Base-by-base conservation (phyloP, 2,797 vertebrate species). In the Helostoma temminkii region DNA sequence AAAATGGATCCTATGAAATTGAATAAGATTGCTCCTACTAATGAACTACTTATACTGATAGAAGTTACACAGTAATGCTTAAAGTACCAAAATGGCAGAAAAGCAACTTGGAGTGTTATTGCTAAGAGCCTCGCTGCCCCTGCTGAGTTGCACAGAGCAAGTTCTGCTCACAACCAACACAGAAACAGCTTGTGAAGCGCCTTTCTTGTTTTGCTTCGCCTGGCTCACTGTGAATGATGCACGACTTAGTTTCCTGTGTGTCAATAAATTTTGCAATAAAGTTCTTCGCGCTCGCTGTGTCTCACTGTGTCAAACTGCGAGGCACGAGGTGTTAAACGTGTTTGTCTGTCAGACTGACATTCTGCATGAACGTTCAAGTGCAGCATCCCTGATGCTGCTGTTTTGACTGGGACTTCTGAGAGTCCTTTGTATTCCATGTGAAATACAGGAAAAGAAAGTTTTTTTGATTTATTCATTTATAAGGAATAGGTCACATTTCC, bases 201-300 rank as follows among this genome's bases (percentile, higher is more conserved):
- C 46, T 41, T 21, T 48, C 9, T 60, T 52, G 9, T 55, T 47
- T 49, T 21, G 18, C 56, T 54, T 58, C 46, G 7, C 58, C 19
- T 46, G 9, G 22, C 30, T 71, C 6, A 2, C 18, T 18, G 60
- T 56, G 42, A 74, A 71, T 26, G 24, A 74, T 56, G 48, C 12
- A 69, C 52, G 46, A 25, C 59, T 64, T 66, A 66, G 61, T 28
- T 71, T 56, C 50, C 39, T 77, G 28, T 3, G 2, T 36, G 54
- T 70, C 73, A 39, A 68, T 74, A 70, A 65, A 74, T 59, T 59
- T 52, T 71, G 59, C 56, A 69, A 42, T 48, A 46, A 61, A 60
- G 69, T 28, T 57, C 11, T 25, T 49, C 3, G 18, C 42, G 15
- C 26, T 28, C 8, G 6, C 32, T 12, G 45, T 16, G 36, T 49